These are phyloP conservation scores for Conopomorpha cramerella DNA, from an alignment of 1,140 invertebrate genomes.

Conservation along the genomic window DNA sequence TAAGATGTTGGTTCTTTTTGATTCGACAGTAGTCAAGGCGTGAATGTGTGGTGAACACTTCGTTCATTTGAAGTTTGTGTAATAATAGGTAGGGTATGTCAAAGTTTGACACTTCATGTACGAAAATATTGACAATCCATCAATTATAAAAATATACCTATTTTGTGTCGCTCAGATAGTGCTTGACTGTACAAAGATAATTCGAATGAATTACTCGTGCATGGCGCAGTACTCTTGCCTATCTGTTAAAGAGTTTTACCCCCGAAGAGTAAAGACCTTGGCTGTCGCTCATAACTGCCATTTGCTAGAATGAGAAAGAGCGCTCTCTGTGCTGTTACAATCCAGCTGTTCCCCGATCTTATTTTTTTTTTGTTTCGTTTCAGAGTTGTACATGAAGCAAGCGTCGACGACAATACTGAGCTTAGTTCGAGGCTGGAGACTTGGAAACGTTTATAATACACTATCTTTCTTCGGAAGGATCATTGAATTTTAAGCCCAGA, in stretches of 20 bases:
- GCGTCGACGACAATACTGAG: constrained; percentile 24
- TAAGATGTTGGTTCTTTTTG: neutral
- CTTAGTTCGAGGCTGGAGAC: constrained; percentile 41
- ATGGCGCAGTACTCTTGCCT: neutral
- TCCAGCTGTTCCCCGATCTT: neutral
- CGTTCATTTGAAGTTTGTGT: no score
- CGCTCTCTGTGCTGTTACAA: neutral
- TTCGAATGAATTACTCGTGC: no score
- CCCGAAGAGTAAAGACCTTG: no score
- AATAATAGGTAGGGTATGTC: no score
- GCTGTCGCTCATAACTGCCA: no score
- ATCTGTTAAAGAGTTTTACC: no score
- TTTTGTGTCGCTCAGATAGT: no score
- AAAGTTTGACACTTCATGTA: no score
- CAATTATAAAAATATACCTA: no score
- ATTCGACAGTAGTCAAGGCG: neutral
- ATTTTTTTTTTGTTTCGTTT: constrained; percentile 4
- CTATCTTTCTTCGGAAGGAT: constrained; percentile 41
- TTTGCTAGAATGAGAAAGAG: neutral
- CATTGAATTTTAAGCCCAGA: constrained; percentile 27
- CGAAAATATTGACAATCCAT: no score
- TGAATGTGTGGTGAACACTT: neutral
- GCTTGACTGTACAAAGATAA: no score
- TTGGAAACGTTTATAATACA: constrained; percentile 37
- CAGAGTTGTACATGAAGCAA: constrained; percentile 31